Base-by-base conservation (phyloP, 2,113 vertebrate species). In the Poeciliopsis occidentalis region DNA sequence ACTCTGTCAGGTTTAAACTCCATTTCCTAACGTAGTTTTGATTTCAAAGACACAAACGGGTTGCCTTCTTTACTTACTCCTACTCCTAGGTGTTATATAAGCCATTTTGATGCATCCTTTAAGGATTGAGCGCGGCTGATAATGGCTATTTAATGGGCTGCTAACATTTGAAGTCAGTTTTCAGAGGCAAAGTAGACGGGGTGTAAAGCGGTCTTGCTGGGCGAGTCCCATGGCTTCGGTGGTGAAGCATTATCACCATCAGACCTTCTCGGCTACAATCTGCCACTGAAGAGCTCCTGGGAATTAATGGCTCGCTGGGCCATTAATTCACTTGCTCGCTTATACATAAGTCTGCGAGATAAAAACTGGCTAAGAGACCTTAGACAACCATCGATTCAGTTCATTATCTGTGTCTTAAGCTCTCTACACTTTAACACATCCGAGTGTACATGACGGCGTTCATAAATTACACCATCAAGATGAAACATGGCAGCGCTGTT, bases 281-380 rank as follows among this genome's bases (percentile, higher is more conserved):
- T 75, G 68, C 81, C 31, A 71, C 79, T 67, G 54, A 47, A 64
- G 44, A 75, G n/a, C 81, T 82, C 81, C 30, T 60, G 76, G 60
- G 69, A 80, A 30, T 81, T 26, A 76, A 60, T 75, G 57, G 60
- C 75, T 75, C 68, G 30, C 60, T 57, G 69, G 71, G 66, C 51
- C 72, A 60, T 80, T 80, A 70, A 82, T 75, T 71, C 47, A 51
- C 24, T 63, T n/a, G 32, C 51, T 77, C 8, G 1, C 51, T 34
- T 37, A 67, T 12, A 60, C 67, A 71, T 26, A 26, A 66, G 66
- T 13, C 37, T 73, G 47, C 39, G 22, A 71, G 47, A 89, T 54
- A 39, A 73, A 54, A 74, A 29, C 66, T 64, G 24, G 34, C 31
- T 67, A 12, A 47, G 72, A 71, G 39, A 73, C 51, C 57, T 41